Conservation (phyloP, 64 coral and sea anemone species). For the Pachyseris speciosa region DNA sequence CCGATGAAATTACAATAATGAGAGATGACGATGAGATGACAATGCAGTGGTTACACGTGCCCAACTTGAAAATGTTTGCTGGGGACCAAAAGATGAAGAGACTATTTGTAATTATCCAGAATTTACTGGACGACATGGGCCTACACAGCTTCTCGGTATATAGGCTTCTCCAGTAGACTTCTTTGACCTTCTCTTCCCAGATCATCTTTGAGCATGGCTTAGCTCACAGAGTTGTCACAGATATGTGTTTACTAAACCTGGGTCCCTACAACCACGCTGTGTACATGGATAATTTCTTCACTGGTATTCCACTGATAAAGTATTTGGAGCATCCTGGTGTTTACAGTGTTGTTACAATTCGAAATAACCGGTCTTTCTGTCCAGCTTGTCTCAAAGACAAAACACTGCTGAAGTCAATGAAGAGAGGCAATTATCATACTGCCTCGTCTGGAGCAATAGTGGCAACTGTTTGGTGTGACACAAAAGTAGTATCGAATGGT, state of each 20-base stretch:
- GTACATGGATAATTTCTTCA: neutral
- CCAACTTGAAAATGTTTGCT: neutral
- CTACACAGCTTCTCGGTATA: too few species aligned
- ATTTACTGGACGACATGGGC: neutral
- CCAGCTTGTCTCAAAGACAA: neutral
- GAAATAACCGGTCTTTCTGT: neutral
- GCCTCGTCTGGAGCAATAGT: neutral
- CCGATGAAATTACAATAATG: too few species aligned
- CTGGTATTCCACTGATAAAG: neutral
- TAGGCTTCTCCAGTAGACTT: too few species aligned
- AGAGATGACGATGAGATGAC: too few species aligned
- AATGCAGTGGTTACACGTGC: too few species aligned
- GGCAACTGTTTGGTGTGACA: constrained; percentile 6
- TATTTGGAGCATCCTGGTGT: neutral
- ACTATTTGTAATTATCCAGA: neutral
- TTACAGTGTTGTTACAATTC: neutral
- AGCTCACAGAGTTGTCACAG: neutral
- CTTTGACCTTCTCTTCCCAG: too few species aligned
- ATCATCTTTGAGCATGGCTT: neutral
- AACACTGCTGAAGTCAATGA: constrained; percentile 19
- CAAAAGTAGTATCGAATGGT: neutral
- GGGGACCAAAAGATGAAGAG: neutral
- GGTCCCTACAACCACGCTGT: neutral
- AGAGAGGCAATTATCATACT: constrained; percentile 25
- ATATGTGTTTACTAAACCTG: neutral